Base-by-base conservation (phyloP, 2,888 invertebrate genomes). In the Cataglyphis livida region DNA sequence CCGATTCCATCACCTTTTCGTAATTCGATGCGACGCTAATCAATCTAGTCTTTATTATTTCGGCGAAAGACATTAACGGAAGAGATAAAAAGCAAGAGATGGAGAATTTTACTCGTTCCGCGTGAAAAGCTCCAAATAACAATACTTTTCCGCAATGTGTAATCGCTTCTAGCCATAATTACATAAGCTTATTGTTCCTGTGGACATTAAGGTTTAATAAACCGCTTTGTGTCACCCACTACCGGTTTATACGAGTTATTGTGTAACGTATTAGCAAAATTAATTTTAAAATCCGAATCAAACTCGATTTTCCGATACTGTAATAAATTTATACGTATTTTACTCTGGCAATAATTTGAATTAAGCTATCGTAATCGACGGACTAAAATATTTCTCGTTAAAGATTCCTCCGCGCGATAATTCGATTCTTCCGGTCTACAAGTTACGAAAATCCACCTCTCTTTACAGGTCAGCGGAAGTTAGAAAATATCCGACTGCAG, bases 371-470 rank as follows among this genome's bases (percentile, higher is more conserved):
- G 18, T 21, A 18, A n/a, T n/a, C 5, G 4, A 15, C 12, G 32
- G 41, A 18, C 35, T 10, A 21, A 12, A 41, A 57, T 70, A 44
- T 44, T 44, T 18, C 15, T 35, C 25, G 25, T 32, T 32, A 32
- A 51, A 54, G 54, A 70, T 62, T 32, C 28, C 64, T 83, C 81
- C 66, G 28, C 38, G 83, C 64, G 82, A 83, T 81, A 66, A 79
- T 83, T 68, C 44, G 18, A 48, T 74, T 44, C 81, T n/a, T 66
- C 28, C 65, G 35, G 5, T 66, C 51, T 18, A 4, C 44, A 79
- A 68, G 44, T 82, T 66, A 68, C 38, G 79, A 82, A 78, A 65
- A 81, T 76, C 57, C 65, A 38, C 32, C 78, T 65, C 76, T 82
- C 51, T 51, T 51, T 79, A 81, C 81, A 66, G 81, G 25, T 81